phyloP scores from a whole-genome alignment of 2,888 invertebrate species.

The Calameuta idolon region DNA sequence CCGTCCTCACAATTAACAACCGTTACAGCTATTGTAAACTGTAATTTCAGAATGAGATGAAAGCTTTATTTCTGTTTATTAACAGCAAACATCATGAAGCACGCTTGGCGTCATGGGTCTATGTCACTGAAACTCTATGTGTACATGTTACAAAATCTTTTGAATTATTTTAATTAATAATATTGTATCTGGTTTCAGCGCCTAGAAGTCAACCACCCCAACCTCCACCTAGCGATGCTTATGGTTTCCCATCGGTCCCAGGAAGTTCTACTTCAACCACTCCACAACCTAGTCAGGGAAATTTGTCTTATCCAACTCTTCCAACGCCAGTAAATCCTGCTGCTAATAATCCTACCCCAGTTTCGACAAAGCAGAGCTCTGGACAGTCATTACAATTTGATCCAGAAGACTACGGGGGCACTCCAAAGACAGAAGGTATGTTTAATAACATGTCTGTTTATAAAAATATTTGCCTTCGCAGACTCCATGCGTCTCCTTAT shows the following conservation, averaged over 20 bases:
- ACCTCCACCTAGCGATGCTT: constrained; percentile 39
- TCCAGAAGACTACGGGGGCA: constrained; percentile 24
- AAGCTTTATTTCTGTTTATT: neutral
- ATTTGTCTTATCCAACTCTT: constrained; percentile 33
- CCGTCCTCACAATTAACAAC: neutral
- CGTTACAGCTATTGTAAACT: neutral
- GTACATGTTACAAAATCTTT: neutral
- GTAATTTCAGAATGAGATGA: constrained; percentile 26
- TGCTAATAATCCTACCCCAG: constrained; percentile 52
- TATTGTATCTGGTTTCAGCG: neutral
- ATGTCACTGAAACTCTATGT: neutral
- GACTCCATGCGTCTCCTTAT: neutral
- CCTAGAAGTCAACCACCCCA: constrained; percentile 31
- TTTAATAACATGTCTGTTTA: neutral
- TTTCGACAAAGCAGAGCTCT: constrained; percentile 42
- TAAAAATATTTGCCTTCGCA: neutral
- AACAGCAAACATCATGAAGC: neutral
- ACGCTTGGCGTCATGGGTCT: neutral
- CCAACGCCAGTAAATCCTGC: constrained; percentile 39
- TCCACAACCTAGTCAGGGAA: constrained; percentile 28
- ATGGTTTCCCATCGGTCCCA: constrained; percentile 52
- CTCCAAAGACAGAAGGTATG: constrained; percentile 41
- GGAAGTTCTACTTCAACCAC: constrained; percentile 27
- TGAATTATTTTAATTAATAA: neutral
- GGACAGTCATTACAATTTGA: constrained; percentile 23